These are phyloP conservation scores for Rhyzopertha dominica DNA, from an alignment of 1,140 invertebrate species.

Conservation along the genomic window DNA sequence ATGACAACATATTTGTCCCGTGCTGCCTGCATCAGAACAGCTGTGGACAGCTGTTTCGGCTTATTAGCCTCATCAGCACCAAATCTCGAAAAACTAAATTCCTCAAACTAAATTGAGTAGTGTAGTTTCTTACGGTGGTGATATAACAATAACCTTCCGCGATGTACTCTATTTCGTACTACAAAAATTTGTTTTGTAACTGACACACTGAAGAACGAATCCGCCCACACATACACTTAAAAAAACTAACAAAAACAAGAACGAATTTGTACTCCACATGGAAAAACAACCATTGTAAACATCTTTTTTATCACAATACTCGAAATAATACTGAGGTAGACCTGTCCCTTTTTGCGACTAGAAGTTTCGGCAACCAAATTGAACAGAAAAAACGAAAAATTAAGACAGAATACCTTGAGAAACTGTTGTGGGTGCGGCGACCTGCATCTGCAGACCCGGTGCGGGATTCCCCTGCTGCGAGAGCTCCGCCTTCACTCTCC, in stretches of 20 bases:
- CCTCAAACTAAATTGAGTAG: not conserved
- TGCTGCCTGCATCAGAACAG: too few species aligned
- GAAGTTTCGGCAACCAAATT: too few species aligned
- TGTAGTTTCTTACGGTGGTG: constrained; percentile 10
- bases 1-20: too few species aligned
- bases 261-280: constrained; percentile 14
- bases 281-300: constrained; percentile 14
- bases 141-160: constrained; percentile 14
- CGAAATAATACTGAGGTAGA: constrained; percentile 8
- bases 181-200: constrained; percentile 1
- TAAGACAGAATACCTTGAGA: constrained; percentile 23
- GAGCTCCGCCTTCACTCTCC: constrained; percentile 76
- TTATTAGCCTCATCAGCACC: too few species aligned
- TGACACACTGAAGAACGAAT: not conserved
- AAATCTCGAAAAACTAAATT: not conserved
- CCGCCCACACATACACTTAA: constrained; percentile 3
- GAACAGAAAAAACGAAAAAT: not conserved
- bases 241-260: constrained; percentile 12
- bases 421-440: constrained; percentile 26
- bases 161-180: too few species aligned
- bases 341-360: constrained; percentile 3
- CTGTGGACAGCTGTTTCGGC: too few species aligned
- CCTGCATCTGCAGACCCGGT: constrained; percentile 28
- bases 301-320: constrained; percentile 4
- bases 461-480: constrained; percentile 51